Evolutionary conservation across 2,888 invertebrate genomes (phyloP).

Genomic region (Keiferia lycopersicella): DNA sequence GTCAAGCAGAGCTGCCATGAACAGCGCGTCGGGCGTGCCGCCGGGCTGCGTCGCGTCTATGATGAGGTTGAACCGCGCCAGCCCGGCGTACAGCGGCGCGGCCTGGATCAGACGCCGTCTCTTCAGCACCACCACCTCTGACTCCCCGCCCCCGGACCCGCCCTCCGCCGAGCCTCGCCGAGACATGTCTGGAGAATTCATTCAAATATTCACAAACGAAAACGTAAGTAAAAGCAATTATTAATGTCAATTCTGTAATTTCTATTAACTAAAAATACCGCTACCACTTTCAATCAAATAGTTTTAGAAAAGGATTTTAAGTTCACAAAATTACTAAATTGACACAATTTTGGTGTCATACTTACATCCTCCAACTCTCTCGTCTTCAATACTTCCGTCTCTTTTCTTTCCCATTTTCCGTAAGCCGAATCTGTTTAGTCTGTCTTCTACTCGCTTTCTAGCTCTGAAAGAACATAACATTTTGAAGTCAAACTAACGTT

Average conservation of each 20-base stretch:
- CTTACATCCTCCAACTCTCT: constrained; percentile 89
- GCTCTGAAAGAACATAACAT: constrained; percentile 79
- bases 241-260: too few species aligned
- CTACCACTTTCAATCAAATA: too few species aligned
- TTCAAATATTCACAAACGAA: too few species aligned
- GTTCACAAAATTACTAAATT: not conserved
- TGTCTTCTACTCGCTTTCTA: constrained; percentile 93
- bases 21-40: constrained; percentile 96
- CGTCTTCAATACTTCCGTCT: constrained; percentile 90
- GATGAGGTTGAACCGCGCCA: constrained; percentile 94
- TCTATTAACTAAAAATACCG: too few species aligned
- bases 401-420: constrained; percentile 93
- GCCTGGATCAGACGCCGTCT: constrained; percentile 92
- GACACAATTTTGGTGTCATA: too few species aligned
- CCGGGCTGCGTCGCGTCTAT: constrained; percentile 98
- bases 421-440: constrained; percentile 91
- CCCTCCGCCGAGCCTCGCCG: constrained; percentile 92
- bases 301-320: too few species aligned
- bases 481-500: not conserved
- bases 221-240: too few species aligned
- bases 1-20: constrained; percentile 96
- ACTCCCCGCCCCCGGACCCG: constrained; percentile 86
- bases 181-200: constrained; percentile 66
- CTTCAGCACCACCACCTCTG: constrained; percentile 93
- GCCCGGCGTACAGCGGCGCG: constrained; percentile 91